Conservation (phyloP, 2,797 vertebrate genomes). For the Serranus cabrilla region DNA sequence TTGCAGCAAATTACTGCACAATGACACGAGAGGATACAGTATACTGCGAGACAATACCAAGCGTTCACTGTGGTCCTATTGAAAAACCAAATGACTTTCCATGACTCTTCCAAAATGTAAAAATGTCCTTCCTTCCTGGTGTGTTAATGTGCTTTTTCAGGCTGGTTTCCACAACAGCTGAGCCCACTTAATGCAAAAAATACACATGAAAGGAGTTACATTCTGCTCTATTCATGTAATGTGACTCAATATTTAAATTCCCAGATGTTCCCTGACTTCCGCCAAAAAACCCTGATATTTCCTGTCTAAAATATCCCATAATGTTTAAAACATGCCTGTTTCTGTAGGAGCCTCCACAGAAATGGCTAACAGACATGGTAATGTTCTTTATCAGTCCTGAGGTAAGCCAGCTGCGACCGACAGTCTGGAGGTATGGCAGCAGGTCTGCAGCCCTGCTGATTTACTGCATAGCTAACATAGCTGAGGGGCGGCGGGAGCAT, state of each 20-base stretch:
- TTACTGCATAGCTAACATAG: constrained; percentile 73
- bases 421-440: constrained; percentile 59
- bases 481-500: constrained; percentile 1
- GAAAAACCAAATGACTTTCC: constrained; percentile 19
- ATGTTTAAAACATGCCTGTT: constrained; percentile 24
- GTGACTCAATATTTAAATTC: constrained; percentile 39
- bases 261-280: constrained; percentile 45
- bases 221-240: constrained; percentile 5
- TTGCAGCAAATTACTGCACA: constrained; percentile 11
- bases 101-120: constrained; percentile 27
- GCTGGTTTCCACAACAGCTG: constrained; percentile 36
- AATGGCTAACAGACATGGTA: constrained; percentile 10
- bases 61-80: constrained; percentile 25
- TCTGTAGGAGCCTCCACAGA: background rate
- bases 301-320: background rate
- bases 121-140: constrained; percentile 44
- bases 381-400: constrained; percentile 34
- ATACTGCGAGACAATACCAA: constrained; percentile 19
- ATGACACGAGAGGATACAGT: background rate
- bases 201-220: constrained; percentile 25
- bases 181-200: constrained; percentile 30
- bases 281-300: background rate
- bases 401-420: constrained; percentile 53
- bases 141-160: constrained; percentile 26
- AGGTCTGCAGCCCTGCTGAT: constrained; percentile 65